Evolutionary conservation across 2,888 invertebrate species (phyloP), one percentile per base, ranked within the genome.

Genomic region (Thera obeliscata): DNA sequence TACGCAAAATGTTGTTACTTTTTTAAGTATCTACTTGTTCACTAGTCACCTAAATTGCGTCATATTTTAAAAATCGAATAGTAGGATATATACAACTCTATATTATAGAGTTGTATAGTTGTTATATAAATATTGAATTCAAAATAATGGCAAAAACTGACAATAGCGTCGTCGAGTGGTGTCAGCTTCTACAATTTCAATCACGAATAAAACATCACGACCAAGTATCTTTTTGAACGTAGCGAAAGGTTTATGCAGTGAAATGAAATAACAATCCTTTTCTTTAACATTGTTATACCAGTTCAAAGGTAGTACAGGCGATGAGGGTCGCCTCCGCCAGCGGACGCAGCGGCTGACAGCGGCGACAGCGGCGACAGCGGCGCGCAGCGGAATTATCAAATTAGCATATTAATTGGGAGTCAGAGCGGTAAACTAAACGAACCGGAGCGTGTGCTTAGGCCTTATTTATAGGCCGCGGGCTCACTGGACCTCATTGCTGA

Each of bases 361-460:
- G 33, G 22, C 38, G 33, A 49, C 49, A 5, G 8, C 52, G 33
- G 22, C 38, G 35, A 41, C 57, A n/a, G 41, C 55, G 48, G 22
- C 41, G 3, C 52, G 3, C 52, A 12, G 35, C 61, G 22, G 54
- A 49, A 52, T 55, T 61, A 54, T 63, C 48, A 54, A 66, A 75
- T 75, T 73, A 70, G 56, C 72, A 74, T 75, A 70, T 70, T 74
- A 75, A 75, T 72, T 71, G 72, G 67, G 63, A 61, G 67, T 55
- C 54, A 50, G 64, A 64, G 58, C 68, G 50, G 62, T 67, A 67
- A 64, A 66, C 67, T 64, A 56, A 60, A 48, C 63, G 59, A 69
- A 61, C 61, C 52, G 59, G 58, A 22, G 59, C 58, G 61, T 65
- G 58, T 68, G 62, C 59, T 59, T 56, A 62, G 59, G 57, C 56